Evolutionary conservation across 2,888 invertebrate genomes (phyloP), one percentile per base, ranked within the genome.

Genomic region (Hydrotaea diabolus): DNA sequence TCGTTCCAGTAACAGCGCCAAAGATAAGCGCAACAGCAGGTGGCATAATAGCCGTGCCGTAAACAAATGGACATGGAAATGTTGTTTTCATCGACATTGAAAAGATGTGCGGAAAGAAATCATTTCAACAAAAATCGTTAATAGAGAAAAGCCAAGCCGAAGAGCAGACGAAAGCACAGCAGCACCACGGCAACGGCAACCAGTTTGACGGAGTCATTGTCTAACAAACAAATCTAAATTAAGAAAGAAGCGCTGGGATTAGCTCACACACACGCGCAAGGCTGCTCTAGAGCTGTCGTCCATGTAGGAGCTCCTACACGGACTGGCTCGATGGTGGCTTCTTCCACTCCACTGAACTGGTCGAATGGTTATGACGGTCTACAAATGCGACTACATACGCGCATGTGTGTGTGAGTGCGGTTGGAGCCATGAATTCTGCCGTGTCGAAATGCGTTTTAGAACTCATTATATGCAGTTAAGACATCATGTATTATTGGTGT

Each of bases 401-500:
- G 46, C 49, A 31, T 57, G 39, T 19, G 43, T 64, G 21, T 57
- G n/a, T 21, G 21, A 31, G 17, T 59, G 31, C 15, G 55, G n/a
- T 55, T 39, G 69, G 19, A 49, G 57, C 26, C n/a, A 46, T n/a
- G 59, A 15, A 59, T 57, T n/a, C 53, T 39, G 71, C 19, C 73
- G 85, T 88, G 87, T 87, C 86, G 31, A 80, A 82, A 82, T 72
- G 82, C 80, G 73, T 79, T 85, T 87, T 87, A 78, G 77, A 86
- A 88, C 85, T 87, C 88, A 86, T 87, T 87, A 88, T 87, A 87
- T 87, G 87, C 87, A 89, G 87, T 87, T 80, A 88, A 89, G 87
- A 86, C 87, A 87, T 88, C 86, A 83, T 85, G 80, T 86, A 76
- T 71, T 82, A 85, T 86, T 88, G 88, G 86, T 87, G 88, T 88